A percentile compares a stretch with the other conserved stretches of the same genome.
Conservation (phyloP, 2,113 vertebrate species). For the Syngnathus typhle region DNA sequence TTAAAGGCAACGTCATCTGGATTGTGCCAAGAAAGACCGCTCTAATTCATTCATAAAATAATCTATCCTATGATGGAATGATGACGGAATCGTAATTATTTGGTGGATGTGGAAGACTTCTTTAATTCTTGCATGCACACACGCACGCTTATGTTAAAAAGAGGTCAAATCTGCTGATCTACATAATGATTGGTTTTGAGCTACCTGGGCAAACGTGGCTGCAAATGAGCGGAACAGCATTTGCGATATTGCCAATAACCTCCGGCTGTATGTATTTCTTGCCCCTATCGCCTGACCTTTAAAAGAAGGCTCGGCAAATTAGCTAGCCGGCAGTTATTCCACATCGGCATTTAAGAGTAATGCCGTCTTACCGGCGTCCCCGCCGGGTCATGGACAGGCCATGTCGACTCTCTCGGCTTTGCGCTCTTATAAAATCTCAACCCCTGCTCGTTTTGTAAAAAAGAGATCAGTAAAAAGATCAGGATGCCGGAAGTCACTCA, state of each 20-base stretch:
- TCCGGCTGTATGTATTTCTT: slow-evolving; percentile 27
- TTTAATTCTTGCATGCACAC: not conserved
- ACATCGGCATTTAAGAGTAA: slow-evolving; percentile 53
- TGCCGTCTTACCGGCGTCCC: slow-evolving; percentile 29
- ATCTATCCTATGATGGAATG: not conserved
- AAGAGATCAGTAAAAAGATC: slow-evolving; percentile 26
- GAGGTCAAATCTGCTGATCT: not conserved
- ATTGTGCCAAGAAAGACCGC: not conserved
- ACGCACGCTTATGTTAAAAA: not conserved
- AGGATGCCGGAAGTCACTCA: slow-evolving; percentile 16
- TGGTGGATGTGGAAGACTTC: not conserved
- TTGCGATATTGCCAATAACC: slow-evolving; percentile 39
- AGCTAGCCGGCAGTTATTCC: slow-evolving; percentile 47
- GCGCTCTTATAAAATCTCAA: slow-evolving; percentile 49
- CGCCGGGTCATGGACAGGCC: slow-evolving; percentile 35
- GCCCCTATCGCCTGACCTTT: slow-evolving; percentile 53
- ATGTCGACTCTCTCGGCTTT: slow-evolving; percentile 29
- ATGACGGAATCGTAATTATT: not conserved
- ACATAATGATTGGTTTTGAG: slow-evolving; percentile 26
- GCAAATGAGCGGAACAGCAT: slow-evolving; percentile 11
- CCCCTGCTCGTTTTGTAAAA: slow-evolving; percentile 28
- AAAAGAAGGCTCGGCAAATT: slow-evolving; percentile 46
- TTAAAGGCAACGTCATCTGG: not conserved
- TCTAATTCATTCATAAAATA: not conserved
- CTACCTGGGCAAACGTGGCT: slow-evolving; percentile 14